Percentiles rank a stretch among this genome's conserved stretches.
Evolutionary conservation across 2,113 vertebrate genomes (phyloP).

Genomic region (Camelus dromedarius): DNA sequence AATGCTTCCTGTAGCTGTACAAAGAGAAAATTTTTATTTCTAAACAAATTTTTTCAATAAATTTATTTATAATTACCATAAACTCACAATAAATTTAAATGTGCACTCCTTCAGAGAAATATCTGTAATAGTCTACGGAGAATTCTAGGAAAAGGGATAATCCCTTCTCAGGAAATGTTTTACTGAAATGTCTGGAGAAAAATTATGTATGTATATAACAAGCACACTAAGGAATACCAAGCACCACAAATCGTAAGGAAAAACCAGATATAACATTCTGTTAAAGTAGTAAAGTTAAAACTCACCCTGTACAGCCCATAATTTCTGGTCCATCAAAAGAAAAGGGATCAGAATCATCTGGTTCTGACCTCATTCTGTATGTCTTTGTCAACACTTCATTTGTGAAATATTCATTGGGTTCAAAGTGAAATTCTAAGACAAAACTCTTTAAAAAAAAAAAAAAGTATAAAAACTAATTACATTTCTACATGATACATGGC

Average conservation of each 20-base stretch:
- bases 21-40: slow-evolving; percentile 8
- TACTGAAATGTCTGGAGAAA: background rate
- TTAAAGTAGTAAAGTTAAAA: slow-evolving; percentile 60
- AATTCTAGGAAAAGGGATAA: background rate
- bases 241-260: background rate
- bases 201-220: background rate
- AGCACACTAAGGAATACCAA: background rate
- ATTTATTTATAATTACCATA: background rate
- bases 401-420: slow-evolving; percentile 98
- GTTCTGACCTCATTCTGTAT: slow-evolving; percentile 98
- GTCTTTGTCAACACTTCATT: slow-evolving; percentile 97
- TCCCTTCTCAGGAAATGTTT: background rate
- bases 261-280: background rate
- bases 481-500: background rate
- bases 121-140: background rate
- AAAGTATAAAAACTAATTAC: slow-evolving; percentile 17
- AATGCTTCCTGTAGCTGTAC: background rate
- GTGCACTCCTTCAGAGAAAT: background rate
- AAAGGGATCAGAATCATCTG: slow-evolving; percentile 97
- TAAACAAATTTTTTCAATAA: slow-evolving; percentile 11
- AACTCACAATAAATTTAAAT: slow-evolving; percentile 26
- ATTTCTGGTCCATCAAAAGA: slow-evolving; percentile 99
- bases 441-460: slow-evolving; percentile 91
- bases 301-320: slow-evolving; percentile 98
- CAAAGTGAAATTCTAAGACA: slow-evolving; percentile 98